phyloP scores from a whole-genome alignment of 2,113 vertebrate genomes.

The Aptenodytes patagonicus region DNA sequence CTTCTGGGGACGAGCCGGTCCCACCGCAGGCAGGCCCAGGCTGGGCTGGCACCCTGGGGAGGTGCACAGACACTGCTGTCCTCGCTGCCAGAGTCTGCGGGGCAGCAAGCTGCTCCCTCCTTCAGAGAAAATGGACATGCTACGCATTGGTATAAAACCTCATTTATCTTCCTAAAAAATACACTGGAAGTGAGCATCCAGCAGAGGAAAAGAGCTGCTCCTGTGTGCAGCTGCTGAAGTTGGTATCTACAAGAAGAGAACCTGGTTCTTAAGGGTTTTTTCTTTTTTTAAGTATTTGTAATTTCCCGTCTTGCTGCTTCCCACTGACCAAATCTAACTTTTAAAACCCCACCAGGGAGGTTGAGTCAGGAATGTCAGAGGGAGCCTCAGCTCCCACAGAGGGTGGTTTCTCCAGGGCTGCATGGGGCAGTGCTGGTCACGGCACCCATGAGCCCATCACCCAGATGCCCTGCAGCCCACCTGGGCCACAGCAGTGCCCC shows the following conservation, averaged over 20 bases:
- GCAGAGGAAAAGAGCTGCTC: not conserved
- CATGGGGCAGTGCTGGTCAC: not conserved
- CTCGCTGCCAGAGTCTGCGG: not conserved
- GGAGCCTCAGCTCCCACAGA: not conserved
- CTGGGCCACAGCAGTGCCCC: not conserved
- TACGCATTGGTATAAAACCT: not conserved
- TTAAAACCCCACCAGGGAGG: not conserved
- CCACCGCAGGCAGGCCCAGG: no score
- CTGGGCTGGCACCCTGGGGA: not conserved
- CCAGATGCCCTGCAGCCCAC: not conserved
- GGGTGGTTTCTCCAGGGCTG: not conserved
- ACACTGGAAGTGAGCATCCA: not conserved
- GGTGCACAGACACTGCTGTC: no score
- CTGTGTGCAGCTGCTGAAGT: not conserved
- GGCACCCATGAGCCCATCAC: not conserved
- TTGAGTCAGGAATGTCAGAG: not conserved
- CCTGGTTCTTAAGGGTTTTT: not conserved
- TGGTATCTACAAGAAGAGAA: not conserved
- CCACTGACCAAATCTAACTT: not conserved
- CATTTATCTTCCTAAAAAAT: not conserved
- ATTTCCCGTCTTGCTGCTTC: not conserved
- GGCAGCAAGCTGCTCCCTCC: not conserved
- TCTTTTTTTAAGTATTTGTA: not conserved
- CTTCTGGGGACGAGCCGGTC: not conserved
- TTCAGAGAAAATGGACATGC: not conserved